phyloP scores from a whole-genome alignment of 2,888 invertebrate genomes.

The Drosophila koepferae region DNA sequence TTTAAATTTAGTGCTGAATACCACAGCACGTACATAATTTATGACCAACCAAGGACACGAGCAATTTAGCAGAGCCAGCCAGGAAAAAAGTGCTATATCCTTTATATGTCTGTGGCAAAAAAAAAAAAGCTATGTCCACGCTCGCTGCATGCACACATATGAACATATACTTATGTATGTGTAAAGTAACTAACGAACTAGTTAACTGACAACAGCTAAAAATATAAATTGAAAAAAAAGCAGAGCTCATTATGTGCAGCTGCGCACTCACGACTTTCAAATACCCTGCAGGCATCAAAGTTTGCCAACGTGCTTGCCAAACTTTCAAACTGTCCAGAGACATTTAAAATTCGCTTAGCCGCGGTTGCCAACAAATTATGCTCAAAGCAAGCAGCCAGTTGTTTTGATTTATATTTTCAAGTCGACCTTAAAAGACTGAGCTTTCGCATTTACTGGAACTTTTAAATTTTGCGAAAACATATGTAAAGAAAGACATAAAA shows the following conservation, averaged over 20 bases:
- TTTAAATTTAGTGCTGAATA: conserved; percentile 81
- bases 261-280: conserved; percentile 12
- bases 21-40: conserved; percentile 82
- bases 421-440: background rate
- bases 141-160: conserved; percentile 5
- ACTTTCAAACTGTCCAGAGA: conserved; percentile 6
- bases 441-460: too few species aligned
- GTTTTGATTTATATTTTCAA: background rate
- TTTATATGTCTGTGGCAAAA: conserved; percentile 22
- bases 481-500: too few species aligned
- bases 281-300: conserved; percentile 26
- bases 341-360: conserved; percentile 8
- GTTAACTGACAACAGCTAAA: conserved; percentile 58
- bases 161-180: conserved; percentile 8
- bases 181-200: conserved; percentile 64
- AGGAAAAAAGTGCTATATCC: conserved; percentile 46
- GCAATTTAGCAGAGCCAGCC: conserved; percentile 76
- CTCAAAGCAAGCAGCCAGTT: background rate
- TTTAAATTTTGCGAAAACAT: too few species aligned
- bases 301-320: conserved; percentile 1
- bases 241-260: conserved; percentile 44
- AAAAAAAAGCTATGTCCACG: conserved; percentile 22
- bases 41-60: conserved; percentile 81
- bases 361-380: conserved; percentile 9
- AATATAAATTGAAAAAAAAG: conserved; percentile 26